These are phyloP conservation scores for Leptobrachium leishanense DNA, from an alignment of 2,113 vertebrate species.

Conservation along the genomic window DNA sequence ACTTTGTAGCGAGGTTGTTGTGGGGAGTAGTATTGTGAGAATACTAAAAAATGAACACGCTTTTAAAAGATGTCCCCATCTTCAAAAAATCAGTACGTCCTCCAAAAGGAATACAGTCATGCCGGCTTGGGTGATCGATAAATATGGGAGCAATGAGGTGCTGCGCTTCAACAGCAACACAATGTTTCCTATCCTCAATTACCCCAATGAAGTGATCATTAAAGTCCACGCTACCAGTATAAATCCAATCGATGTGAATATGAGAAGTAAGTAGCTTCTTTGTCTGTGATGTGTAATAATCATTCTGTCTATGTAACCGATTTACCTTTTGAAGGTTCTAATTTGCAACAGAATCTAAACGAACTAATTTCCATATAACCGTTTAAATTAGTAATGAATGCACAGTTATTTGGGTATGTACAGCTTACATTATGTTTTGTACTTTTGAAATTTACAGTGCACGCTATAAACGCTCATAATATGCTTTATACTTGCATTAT, in stretches of 20 bases:
- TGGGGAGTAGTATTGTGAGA: not conserved
- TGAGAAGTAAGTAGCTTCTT: constrained; percentile 84
- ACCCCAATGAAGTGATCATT: constrained; percentile 91
- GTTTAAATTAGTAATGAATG: no score
- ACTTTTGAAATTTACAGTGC: no score
- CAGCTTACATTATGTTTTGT: no score
- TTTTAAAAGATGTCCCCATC: not conserved
- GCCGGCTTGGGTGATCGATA: constrained; percentile 93
- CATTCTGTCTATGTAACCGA: not conserved
- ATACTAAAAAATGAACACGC: constrained; percentile 13
- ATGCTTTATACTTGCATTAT: no score
- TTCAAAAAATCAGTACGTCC: constrained; percentile 60
- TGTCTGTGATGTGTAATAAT: not conserved
- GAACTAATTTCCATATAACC: no score
- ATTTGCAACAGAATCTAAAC: no score
- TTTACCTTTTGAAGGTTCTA: no score
- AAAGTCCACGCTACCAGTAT: constrained; percentile 86
- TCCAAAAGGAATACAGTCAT: constrained; percentile 64
- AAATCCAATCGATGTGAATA: constrained; percentile 90
- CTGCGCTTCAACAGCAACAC: constrained; percentile 81
- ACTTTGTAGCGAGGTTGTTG: not conserved
- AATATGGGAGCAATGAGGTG: constrained; percentile 84
- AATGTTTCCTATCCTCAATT: constrained; percentile 77
- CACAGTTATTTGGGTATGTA: no score
- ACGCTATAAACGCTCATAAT: no score